Evolutionary conservation across 2,113 vertebrate species (phyloP), one percentile per base, ranked within the genome.

Genomic region (Platysternon megacephalum): DNA sequence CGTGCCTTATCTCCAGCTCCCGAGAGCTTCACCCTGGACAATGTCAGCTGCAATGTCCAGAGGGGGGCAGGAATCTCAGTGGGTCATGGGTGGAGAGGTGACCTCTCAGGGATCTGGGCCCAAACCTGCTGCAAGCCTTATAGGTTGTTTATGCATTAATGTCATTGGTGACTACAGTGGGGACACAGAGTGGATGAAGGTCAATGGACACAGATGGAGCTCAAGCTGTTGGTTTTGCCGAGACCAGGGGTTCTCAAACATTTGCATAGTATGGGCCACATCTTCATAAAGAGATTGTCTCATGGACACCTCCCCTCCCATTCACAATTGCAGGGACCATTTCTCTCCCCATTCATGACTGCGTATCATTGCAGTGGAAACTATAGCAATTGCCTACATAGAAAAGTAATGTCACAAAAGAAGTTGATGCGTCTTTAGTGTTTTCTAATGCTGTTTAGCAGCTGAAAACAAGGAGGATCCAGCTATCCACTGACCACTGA

Each of bases 241-340:
- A 21, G 32, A 28, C 8, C 0, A 1, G 82, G 3, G 6, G 8
- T 53, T 58, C 55, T 58, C 91, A 48, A 14, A 35, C 21, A 19
- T 46, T 82, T 29, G 4, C 11, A 16, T 61, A 32, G 28, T 28
- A 61, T 32, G 58, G 26, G 58, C 58, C 58, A 61, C 26, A 29
- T 19, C 53, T 91, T 72, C 72, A 44, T 42, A 79, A 78, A 72
- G 52, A 55, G 10, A 17, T 35, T 55, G 49, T 8, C 17, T 68
- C 81, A 56, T 53, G 26, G 44, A 39, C 29, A 65, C 0, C 24
- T 11, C 22, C 85, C 32, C 51, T 53, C 39, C 46, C 84, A n/a
- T 19, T 68, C 1, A 0, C 4, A 21, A 7, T 2, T 58, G 13
- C n/a, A 19, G 35, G 17, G 35, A 9, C 16, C 53, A 85, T 11